Conservation (phyloP, 2,888 invertebrate species). For the Aelia acuminata region DNA sequence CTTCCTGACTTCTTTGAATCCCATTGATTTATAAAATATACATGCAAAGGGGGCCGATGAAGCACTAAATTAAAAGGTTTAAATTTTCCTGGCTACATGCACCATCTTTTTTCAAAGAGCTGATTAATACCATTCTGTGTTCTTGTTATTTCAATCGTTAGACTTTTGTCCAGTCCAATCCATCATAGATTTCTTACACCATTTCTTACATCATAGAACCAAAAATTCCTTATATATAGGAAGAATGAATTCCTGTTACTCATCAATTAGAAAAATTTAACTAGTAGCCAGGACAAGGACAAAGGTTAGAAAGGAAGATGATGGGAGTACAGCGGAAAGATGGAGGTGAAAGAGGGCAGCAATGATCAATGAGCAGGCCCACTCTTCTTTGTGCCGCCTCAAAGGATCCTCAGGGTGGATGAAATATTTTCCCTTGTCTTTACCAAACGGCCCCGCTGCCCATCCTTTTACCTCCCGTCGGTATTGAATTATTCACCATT, state of each 20-base stretch:
- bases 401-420: not conserved
- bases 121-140: no score
- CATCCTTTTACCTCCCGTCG: not conserved
- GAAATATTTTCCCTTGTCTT: conserved; percentile 14
- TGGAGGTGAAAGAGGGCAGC: not conserved
- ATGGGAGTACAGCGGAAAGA: not conserved
- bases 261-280: not conserved
- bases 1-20: no score
- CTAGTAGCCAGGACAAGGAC: not conserved
- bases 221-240: not conserved
- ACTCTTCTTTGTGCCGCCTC: not conserved
- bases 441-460: not conserved
- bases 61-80: no score
- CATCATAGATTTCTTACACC: no score
- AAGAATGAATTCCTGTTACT: not conserved
- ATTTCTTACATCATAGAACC: not conserved
- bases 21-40: no score
- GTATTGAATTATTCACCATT: not conserved
- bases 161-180: no score
- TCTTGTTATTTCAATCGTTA: no score
- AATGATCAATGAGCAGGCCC: not conserved
- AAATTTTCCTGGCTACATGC: no score
- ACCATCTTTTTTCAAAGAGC: no score
- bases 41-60: no score
- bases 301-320: not conserved